Conservation (phyloP, 2,113 vertebrate genomes). For the Trogon surrucura region DNA sequence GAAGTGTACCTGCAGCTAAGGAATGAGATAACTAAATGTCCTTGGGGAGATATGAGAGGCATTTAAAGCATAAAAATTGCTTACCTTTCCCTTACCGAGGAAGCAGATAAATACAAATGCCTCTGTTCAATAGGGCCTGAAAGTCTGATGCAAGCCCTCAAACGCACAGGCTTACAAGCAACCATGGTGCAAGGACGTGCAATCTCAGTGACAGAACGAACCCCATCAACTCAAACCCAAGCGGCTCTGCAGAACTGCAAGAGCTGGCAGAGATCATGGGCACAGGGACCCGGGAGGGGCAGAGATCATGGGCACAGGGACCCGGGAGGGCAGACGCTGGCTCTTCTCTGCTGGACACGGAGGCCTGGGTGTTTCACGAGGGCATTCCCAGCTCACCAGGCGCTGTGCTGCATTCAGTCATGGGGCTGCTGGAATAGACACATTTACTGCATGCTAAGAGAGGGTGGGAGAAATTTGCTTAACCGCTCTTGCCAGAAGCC, state of each 20-base stretch:
- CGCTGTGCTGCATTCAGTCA: not conserved
- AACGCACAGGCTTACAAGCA: not conserved
- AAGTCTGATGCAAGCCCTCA: conserved; percentile 23
- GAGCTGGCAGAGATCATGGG: accelerated
- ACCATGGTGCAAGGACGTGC: not conserved
- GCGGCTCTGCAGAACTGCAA: not conserved
- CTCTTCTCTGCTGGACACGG: not conserved
- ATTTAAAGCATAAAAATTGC: conserved; percentile 60
- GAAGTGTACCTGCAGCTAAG: not conserved
- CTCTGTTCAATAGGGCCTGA: conserved; percentile 21
- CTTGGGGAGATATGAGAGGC: conserved; percentile 47
- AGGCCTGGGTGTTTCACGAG: not conserved
- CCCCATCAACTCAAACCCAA: not conserved
- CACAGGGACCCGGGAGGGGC: accelerated
- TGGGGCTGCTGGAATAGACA: not conserved
- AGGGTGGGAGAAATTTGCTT: conserved; percentile 43
- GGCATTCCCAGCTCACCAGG: not conserved
- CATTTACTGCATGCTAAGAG: not conserved
- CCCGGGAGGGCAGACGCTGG: not conserved
- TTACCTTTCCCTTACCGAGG: conserved; percentile 40
- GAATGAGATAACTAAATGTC: conserved; percentile 29
- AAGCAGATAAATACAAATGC: conserved; percentile 24
- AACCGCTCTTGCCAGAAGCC: conserved; percentile 24
- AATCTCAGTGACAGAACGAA: not conserved
- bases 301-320: accelerated